Evolutionary conservation across 2,888 invertebrate genomes (phyloP).

Genomic region (Petrolisthes cinctipes): DNA sequence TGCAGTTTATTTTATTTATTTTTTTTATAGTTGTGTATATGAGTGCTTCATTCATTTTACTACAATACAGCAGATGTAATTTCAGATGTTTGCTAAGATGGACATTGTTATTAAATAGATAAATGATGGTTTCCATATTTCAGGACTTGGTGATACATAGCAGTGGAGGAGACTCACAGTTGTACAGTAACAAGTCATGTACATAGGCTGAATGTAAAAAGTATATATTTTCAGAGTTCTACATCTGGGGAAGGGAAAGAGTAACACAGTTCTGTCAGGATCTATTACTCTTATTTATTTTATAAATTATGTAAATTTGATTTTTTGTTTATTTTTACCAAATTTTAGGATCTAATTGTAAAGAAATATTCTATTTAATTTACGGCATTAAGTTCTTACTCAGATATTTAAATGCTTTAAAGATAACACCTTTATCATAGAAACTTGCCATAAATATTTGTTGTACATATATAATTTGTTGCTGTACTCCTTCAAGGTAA

Average conservation of each 20-base stretch:
- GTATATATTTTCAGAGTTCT: slow-evolving; percentile 48
- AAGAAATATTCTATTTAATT: slow-evolving; percentile 10
- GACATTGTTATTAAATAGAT: neutral
- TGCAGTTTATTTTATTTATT: slow-evolving; percentile 8
- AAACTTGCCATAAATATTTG: neutral
- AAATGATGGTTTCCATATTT: slow-evolving; percentile 12
- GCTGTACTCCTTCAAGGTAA: neutral
- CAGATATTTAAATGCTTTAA: neutral
- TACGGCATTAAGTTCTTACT: neutral
- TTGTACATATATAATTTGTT: neutral
- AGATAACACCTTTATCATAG: neutral
- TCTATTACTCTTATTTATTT: slow-evolving; percentile 21
- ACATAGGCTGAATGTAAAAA: slow-evolving; percentile 40
- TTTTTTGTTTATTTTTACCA: slow-evolving; percentile 16
- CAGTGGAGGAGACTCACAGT: slow-evolving; percentile 28
- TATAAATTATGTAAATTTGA: slow-evolving; percentile 13
- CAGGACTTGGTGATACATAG: slow-evolving; percentile 58
- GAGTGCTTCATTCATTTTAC: neutral
- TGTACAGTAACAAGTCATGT: slow-evolving; percentile 53
- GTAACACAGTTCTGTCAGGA: slow-evolving; percentile 19
- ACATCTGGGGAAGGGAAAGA: slow-evolving; percentile 12
- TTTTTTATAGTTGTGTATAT: neutral
- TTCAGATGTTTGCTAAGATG: neutral
- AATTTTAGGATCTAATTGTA: neutral
- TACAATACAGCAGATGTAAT: neutral